Evolutionary conservation across 2,113 vertebrate genomes (phyloP).

Genomic region (Petrocephalus microphthalmus): DNA sequence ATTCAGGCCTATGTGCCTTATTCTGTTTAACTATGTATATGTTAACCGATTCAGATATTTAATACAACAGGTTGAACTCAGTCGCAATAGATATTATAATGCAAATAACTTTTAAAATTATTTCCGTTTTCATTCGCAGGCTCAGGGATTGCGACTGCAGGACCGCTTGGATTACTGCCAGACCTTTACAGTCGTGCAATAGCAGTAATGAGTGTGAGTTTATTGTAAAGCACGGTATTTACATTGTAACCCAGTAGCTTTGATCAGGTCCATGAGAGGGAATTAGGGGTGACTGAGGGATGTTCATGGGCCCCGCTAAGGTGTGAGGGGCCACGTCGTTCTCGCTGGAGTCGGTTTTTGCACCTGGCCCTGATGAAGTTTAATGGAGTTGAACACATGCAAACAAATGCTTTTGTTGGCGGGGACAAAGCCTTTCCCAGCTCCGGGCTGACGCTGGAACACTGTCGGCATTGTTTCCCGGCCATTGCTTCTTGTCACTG

Average conservation of each 20-base stretch:
- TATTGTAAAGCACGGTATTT: conserved; percentile 49
- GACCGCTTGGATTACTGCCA: conserved; percentile 11
- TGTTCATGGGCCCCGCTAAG: conserved; percentile 41
- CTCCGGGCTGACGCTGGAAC: conserved; percentile 65
- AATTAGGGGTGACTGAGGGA: conserved; percentile 46
- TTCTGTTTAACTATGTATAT: not conserved
- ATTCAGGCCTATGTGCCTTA: not conserved
- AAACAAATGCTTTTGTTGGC: conserved; percentile 83
- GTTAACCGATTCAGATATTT: not conserved
- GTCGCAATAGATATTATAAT: not conserved
- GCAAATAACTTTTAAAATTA: not conserved
- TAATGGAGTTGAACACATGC: conserved; percentile 80
- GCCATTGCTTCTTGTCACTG: conserved; percentile 81
- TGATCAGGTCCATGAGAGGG: conserved; percentile 48
- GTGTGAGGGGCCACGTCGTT: conserved; percentile 56
- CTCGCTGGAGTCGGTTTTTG: conserved; percentile 62
- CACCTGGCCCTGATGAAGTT: conserved; percentile 77
- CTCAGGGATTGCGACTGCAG: not conserved
- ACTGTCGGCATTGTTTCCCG: conserved; percentile 81
- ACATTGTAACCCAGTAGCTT: conserved; percentile 48
- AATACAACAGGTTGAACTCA: not conserved
- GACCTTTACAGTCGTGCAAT: conserved; percentile 27
- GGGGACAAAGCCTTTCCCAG: conserved; percentile 72
- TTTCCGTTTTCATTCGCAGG: not conserved
- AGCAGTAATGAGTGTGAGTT: conserved; percentile 50